These are phyloP conservation scores for Torymus aiolomorphi DNA, from an alignment of 2,888 invertebrate species.

Conservation along the genomic window DNA sequence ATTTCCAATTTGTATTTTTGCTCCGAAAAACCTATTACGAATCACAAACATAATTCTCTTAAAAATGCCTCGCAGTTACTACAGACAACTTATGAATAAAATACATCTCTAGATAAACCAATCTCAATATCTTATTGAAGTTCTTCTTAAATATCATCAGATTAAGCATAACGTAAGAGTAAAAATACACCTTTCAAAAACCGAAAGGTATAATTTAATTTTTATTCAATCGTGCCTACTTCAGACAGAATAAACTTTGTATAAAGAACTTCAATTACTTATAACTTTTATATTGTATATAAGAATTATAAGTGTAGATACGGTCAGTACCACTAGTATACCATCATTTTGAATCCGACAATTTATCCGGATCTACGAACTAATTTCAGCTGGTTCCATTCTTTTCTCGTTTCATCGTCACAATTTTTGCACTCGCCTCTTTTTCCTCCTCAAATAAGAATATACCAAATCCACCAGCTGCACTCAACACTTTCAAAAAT, in stretches of 20 bases:
- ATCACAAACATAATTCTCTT: too few relatives aligned
- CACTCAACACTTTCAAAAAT: too few relatives aligned
- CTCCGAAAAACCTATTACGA: constrained; percentile 29
- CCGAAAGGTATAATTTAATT: constrained; percentile 9
- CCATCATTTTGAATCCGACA: too few relatives aligned
- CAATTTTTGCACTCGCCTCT: too few relatives aligned
- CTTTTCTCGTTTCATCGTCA: too few relatives aligned
- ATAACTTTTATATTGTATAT: constrained; percentile 4
- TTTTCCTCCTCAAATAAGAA: too few relatives aligned
- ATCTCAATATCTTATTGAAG: not conserved
- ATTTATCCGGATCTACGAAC: too few relatives aligned
- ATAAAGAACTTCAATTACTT: not conserved
- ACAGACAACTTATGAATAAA: not conserved
- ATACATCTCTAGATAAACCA: constrained; percentile 3
- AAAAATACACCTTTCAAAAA: constrained; percentile 5
- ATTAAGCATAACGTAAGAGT: not conserved
- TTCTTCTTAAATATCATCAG: not conserved
- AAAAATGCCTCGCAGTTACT: too few relatives aligned
- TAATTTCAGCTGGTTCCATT: too few relatives aligned
- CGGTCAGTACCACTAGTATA: too few relatives aligned
- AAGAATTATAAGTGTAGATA: not conserved
- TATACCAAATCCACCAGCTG: too few relatives aligned
- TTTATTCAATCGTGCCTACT: not conserved
- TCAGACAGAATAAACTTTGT: not conserved
- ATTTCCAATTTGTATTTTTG: constrained; percentile 34